Percentiles rank a stretch among this genome's conserved stretches.
Conservation (phyloP, 2,113 vertebrate genomes). For the Clarias macrocephalus region DNA sequence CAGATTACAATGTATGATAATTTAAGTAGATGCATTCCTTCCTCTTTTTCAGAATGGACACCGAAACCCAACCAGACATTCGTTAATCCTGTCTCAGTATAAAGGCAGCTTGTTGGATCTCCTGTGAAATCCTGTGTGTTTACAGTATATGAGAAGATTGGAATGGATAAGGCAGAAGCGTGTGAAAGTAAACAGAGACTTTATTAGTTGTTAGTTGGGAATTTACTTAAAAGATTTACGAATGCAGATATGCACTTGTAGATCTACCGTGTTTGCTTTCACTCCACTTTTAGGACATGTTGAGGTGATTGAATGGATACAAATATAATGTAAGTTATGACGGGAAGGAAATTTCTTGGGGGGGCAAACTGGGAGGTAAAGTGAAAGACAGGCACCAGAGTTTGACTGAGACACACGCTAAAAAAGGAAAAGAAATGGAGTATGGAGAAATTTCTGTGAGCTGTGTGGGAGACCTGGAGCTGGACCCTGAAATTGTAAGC, state of each 20-base stretch:
- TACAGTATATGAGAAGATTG: constrained; percentile 35
- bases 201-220: constrained; percentile 45
- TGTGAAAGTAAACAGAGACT: constrained; percentile 46
- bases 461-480: constrained; percentile 68
- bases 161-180: constrained; percentile 52
- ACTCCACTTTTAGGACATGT: neutral
- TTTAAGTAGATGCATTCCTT: constrained; percentile 16
- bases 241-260: constrained; percentile 14
- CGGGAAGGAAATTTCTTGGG: neutral
- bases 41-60: constrained; percentile 64
- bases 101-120: constrained; percentile 9
- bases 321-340: neutral
- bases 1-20: neutral
- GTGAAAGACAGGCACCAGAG: constrained; percentile 11
- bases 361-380: neutral
- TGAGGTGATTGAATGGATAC: neutral
- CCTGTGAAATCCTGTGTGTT: constrained; percentile 12
- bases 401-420: neutral
- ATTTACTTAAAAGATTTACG: constrained; percentile 34
- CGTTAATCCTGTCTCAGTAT: constrained; percentile 23
- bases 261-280: neutral
- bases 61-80: constrained; percentile 49
- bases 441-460: constrained; percentile 68
- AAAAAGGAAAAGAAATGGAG: constrained; percentile 64
- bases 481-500: constrained; percentile 76